Percentiles rank a stretch among this genome's conserved stretches.
These are phyloP conservation scores for Argyrosomus japonicus DNA, from an alignment of 2,113 vertebrate genomes.

Conservation along the genomic window DNA sequence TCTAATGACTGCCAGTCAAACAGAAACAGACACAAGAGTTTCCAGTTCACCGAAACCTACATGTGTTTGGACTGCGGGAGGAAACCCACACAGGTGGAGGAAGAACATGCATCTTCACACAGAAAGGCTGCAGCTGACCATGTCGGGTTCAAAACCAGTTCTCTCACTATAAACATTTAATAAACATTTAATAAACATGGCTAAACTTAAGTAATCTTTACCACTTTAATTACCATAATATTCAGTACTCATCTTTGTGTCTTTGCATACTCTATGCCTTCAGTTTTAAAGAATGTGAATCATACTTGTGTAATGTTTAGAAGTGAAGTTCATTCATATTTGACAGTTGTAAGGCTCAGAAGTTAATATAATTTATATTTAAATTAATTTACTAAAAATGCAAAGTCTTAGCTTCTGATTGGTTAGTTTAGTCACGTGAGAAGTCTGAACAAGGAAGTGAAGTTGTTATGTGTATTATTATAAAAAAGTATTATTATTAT, in stretches of 20 bases:
- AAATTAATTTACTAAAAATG: too few relatives aligned
- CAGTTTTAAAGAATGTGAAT: too few relatives aligned
- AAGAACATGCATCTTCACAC: neutral
- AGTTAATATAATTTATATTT: too few relatives aligned
- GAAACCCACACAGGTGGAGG: constrained; percentile 23
- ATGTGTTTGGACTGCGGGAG: constrained; percentile 32
- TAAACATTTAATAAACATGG: too few relatives aligned
- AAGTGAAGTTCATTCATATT: too few relatives aligned
- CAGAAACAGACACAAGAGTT: constrained; percentile 15
- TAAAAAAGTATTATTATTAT: too few relatives aligned
- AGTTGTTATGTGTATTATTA: too few relatives aligned
- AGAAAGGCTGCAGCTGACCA: neutral
- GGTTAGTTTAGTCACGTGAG: too few relatives aligned
- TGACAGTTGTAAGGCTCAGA: too few relatives aligned
- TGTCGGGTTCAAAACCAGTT: neutral
- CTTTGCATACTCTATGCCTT: neutral
- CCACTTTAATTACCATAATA: too few relatives aligned
- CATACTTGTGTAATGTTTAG: too few relatives aligned
- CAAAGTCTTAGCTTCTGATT: too few relatives aligned
- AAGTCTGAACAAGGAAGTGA: neutral
- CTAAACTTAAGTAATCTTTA: neutral
- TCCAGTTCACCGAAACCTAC: constrained; percentile 12
- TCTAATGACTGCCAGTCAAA: constrained; percentile 21
- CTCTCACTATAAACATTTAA: neutral
- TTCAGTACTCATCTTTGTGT: neutral